phyloP scores from a whole-genome alignment of 2,113 vertebrate species.

The Xenotilapia flavipinnis region DNA sequence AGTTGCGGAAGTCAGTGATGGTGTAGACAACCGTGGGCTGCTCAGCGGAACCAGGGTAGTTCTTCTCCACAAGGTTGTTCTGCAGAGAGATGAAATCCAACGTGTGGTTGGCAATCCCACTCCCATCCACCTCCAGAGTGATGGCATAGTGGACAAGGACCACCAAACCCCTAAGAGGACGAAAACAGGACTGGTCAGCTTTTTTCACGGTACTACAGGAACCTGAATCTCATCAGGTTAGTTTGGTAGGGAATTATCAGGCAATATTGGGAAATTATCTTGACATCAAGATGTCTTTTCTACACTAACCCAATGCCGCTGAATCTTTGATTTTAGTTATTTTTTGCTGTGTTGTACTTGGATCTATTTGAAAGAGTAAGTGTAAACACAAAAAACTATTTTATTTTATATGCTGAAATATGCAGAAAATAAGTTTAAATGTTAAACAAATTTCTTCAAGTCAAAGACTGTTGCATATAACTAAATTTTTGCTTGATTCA shows the following conservation, averaged over 20 bases:
- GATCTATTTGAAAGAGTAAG: not conserved
- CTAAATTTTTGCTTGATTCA: not conserved
- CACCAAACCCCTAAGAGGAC: slow-evolving; percentile 67
- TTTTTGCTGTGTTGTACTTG: not conserved
- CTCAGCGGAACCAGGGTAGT: slow-evolving; percentile 73
- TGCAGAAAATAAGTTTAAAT: not conserved
- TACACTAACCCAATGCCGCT: not conserved
- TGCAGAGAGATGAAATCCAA: slow-evolving; percentile 85
- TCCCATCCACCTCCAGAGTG: slow-evolving; percentile 76
- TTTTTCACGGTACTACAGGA: not conserved
- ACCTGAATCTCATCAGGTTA: not conserved
- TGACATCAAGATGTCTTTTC: not conserved
- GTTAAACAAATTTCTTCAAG: not conserved
- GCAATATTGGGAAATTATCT: not conserved
- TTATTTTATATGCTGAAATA: not conserved
- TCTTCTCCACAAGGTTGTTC: slow-evolving; percentile 87
- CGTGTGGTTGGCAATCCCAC: slow-evolving; percentile 76
- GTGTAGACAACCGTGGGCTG: slow-evolving; percentile 85
- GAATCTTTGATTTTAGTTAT: not conserved
- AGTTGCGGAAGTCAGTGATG: slow-evolving; percentile 84
- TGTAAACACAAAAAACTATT: not conserved
- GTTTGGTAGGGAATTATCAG: not conserved
- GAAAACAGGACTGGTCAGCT: not conserved
- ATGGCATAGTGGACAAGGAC: slow-evolving; percentile 82
- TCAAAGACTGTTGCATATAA: not conserved